A percentile compares a stretch with the other conserved stretches of the same genome.
Evolutionary conservation across 1,140 invertebrate species (phyloP).

Genomic region (Trichogramma pretiosum): DNA sequence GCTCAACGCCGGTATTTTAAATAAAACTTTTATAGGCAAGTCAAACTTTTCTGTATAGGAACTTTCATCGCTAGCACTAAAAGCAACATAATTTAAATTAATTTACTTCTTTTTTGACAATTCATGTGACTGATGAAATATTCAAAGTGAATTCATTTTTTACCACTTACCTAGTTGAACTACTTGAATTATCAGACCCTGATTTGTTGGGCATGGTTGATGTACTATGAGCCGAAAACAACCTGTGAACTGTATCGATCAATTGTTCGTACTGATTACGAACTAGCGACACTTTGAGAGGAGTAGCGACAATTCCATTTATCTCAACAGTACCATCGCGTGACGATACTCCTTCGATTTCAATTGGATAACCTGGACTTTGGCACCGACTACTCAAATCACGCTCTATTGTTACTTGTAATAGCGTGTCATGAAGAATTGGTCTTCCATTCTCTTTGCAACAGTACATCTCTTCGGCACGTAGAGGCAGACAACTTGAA

Average conservation of each 20-base stretch:
- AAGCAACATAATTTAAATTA: too few relatives aligned
- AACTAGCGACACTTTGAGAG: constrained; percentile 74
- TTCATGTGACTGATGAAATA: too few relatives aligned
- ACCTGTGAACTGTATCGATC: constrained; percentile 59
- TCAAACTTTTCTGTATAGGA: constrained; percentile 38
- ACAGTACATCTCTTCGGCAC: constrained; percentile 58
- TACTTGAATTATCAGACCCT: too few relatives aligned
- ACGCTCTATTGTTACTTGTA: constrained; percentile 56
- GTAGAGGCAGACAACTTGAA: constrained; percentile 28
- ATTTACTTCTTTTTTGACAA: too few relatives aligned
- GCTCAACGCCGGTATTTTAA: constrained; percentile 63
- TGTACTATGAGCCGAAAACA: constrained; percentile 33
- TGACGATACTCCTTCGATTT: constrained; percentile 32
- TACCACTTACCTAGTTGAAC: too few relatives aligned
- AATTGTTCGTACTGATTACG: constrained; percentile 83
- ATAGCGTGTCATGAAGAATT: constrained; percentile 73
- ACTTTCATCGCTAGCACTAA: neutral
- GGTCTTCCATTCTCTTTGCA: constrained; percentile 58
- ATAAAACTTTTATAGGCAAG: constrained; percentile 48
- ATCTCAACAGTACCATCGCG: constrained; percentile 49
- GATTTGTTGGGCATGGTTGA: neutral
- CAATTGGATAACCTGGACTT: constrained; percentile 35
- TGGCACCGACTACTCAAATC: constrained; percentile 27
- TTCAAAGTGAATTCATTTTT: neutral
- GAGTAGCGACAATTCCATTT: constrained; percentile 70